Evolutionary conservation across 2,888 invertebrate species (phyloP), one percentile per base, ranked within the genome.

Genomic region (Galeruca laticollis): DNA sequence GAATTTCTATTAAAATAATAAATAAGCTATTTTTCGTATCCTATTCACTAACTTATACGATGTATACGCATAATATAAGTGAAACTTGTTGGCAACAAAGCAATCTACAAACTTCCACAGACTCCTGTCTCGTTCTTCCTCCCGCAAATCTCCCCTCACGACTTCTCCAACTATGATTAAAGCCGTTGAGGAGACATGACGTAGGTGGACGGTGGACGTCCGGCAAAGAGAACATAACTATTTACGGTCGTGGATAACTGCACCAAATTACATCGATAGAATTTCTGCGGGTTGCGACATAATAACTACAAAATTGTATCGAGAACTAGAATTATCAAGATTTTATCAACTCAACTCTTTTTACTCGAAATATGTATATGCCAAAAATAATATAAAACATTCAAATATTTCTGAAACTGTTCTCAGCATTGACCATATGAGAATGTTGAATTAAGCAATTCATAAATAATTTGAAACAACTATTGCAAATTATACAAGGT

Each of bases 161-260:
- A 66, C 40, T 66, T 66, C 33, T 59, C 37, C 21, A 66, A 66
- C 66, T 66, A 66, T 66, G 66, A 66, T 66, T 66, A 66, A 59
- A 65, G 31, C 49, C 43, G 65, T 57, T 65, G 57, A 65, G 51
- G 49, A 66, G 59, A 66, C 59, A 51, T 66, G 54, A 61, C 51
- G 61, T 56, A 64, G 65, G 57, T 65, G 65, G 57, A 66, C 65
- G 65, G 13, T 63, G 62, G 62, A 54, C 33, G 56, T 59, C 51
- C 35, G 49, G n/a, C 21, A n/a, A 8, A 59, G 64, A 37, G 43
- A 65, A 65, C 65, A 37, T 35, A 66, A 66, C 66, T 66, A 60
- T 60, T 20, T 66, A 59, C 33, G 26, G 37, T 18, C 37, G 37
- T 60, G 47, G 20, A 59, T n/a, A 66, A 66, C 37, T 66, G 66